phyloP scores from a whole-genome alignment of 2,113 vertebrate genomes.

The Psammodynastes pulverulentus region DNA sequence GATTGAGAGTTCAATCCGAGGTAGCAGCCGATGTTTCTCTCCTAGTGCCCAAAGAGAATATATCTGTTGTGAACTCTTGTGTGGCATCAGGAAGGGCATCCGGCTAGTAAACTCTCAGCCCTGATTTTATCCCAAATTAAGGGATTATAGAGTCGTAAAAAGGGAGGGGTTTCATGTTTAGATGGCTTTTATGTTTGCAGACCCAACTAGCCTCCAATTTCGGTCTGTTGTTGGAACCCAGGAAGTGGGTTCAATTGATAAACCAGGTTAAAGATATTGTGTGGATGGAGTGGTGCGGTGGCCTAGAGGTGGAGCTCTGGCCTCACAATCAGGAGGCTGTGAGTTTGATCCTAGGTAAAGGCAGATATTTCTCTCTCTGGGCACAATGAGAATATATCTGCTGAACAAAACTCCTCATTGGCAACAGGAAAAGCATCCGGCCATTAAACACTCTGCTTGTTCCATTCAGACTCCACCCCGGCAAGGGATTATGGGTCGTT shows the following conservation, averaged over 20 bases:
- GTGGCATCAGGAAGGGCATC: background rate
- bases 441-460: too few species aligned
- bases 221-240: background rate
- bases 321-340: too few species aligned
- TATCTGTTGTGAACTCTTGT: background rate
- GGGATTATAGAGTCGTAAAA: background rate
- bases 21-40: background rate
- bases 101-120: background rate
- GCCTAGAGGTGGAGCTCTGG: too few species aligned
- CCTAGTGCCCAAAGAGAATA: background rate
- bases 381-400: too few species aligned
- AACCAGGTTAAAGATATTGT: background rate
- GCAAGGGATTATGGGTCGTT: too few species aligned
- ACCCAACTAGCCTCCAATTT: background rate
- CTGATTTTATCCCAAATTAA: background rate
- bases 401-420: too few species aligned
- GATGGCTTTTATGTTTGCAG: background rate
- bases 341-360: too few species aligned
- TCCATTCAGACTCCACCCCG: too few species aligned
- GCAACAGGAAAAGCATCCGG: too few species aligned
- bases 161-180: background rate
- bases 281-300: too few species aligned
- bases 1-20: background rate
- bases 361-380: too few species aligned
- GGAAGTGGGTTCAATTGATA: background rate